These are phyloP conservation scores for Gallirallus australis DNA, from an alignment of 2,797 vertebrate species.

Conservation along the genomic window DNA sequence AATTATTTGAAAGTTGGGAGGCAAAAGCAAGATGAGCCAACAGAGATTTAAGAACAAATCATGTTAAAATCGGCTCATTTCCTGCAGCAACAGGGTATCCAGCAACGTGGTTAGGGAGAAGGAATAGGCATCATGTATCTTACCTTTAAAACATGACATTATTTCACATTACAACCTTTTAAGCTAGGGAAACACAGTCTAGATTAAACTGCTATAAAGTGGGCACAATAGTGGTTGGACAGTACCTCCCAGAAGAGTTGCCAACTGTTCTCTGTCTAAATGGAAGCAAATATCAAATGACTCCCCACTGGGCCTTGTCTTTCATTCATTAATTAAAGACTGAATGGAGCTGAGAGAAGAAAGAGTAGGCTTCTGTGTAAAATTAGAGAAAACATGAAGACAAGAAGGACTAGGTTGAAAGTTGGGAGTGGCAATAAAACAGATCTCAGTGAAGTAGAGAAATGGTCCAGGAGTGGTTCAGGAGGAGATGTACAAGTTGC, in stretches of 20 bases:
- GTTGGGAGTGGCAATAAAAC: neutral
- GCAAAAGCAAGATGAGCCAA: neutral
- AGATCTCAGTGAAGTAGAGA: neutral
- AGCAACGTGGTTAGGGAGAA: constrained; percentile 5
- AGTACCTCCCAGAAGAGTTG: neutral
- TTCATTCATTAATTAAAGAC: constrained; percentile 39
- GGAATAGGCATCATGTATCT: neutral
- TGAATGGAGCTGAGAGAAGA: neutral
- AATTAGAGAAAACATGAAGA: neutral
- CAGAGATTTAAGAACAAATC: constrained; percentile 29
- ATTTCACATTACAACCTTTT: constrained; percentile 15
- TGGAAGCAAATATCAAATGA: constrained; percentile 37
- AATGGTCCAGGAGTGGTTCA: neutral
- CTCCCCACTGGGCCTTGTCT: neutral
- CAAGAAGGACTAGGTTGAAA: neutral
- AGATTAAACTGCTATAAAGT: constrained; percentile 5
- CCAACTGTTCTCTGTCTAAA: constrained; percentile 14
- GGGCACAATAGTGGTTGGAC: neutral
- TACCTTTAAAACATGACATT: constrained; percentile 43
- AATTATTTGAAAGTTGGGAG: constrained; percentile 26
- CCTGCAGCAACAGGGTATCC: neutral
- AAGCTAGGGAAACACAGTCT: neutral
- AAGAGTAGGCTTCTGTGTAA: neutral
- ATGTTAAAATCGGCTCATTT: neutral
- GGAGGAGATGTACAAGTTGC: neutral